Percentiles rank a stretch among this genome's conserved stretches.
Conservation (phyloP, 2,888 invertebrate genomes). For the Oscheius sp. region DNA sequence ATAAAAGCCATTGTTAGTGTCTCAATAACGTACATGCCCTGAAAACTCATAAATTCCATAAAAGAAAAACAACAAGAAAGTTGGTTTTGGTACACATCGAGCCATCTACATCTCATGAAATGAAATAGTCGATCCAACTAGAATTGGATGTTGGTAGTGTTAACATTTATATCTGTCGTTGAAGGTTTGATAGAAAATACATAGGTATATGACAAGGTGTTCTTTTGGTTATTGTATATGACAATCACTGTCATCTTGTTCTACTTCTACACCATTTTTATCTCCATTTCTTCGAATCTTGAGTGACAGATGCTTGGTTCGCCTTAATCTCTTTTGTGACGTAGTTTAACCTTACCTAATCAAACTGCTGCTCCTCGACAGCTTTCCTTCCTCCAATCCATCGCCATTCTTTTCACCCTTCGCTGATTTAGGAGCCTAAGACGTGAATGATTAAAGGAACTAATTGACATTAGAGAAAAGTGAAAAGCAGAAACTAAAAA, state of each 20-base stretch:
- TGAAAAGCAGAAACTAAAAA: constrained; percentile 1
- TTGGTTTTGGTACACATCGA: too few species aligned
- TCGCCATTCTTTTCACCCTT: constrained; percentile 40
- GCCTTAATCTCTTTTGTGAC: constrained; percentile 29
- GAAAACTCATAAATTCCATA: too few species aligned
- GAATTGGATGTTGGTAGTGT: too few species aligned
- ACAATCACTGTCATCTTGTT: constrained; percentile 57
- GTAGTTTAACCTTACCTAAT: constrained; percentile 34
- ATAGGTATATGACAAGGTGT: not conserved
- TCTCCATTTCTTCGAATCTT: constrained; percentile 60
- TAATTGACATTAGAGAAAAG: not conserved
- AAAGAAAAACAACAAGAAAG: too few species aligned
- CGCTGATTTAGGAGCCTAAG: constrained; percentile 37
- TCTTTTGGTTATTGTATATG: constrained; percentile 32
- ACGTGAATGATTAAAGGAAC: not conserved
- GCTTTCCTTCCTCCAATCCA: constrained; percentile 43
- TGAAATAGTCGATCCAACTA: too few species aligned
- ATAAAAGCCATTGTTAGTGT: too few species aligned
- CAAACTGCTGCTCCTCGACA: constrained; percentile 46
- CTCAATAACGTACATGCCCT: too few species aligned
- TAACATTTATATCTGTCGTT: not conserved
- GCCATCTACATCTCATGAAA: too few species aligned
- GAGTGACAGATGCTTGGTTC: constrained; percentile 63
- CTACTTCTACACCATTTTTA: constrained; percentile 43
- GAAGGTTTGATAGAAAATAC: constrained; percentile 7